These are phyloP conservation scores for Montipora foliosa DNA, from an alignment of 64 coral and sea anemone species.

Conservation along the genomic window DNA sequence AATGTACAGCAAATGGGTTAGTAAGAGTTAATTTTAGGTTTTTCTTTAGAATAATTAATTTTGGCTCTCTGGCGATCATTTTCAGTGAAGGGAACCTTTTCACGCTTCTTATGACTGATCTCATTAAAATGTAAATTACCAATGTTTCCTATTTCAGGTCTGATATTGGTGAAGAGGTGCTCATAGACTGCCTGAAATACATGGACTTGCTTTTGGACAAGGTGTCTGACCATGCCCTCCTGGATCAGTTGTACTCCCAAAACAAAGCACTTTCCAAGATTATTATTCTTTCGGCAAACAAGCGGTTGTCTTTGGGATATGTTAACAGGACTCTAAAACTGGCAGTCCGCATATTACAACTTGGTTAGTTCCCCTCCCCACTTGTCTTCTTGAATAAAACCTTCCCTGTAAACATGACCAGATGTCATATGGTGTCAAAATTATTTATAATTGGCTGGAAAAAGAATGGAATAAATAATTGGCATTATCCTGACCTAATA, in stretches of 20 bases:
- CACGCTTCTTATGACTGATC: too few species aligned
- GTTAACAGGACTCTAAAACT: conserved; percentile 96
- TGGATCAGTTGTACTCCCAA: conserved; percentile 83
- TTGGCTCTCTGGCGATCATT: too few species aligned
- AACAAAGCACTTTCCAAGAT: conserved; percentile 80
- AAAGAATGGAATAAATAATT: too few species aligned
- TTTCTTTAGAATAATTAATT: too few species aligned
- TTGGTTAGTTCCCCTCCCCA: conserved; percentile 52
- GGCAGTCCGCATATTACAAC: conserved; percentile 78
- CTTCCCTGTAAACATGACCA: too few species aligned
- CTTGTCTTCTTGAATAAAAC: neutral
- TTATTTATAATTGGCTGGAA: too few species aligned
- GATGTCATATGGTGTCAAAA: too few species aligned
- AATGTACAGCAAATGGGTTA: conserved; percentile 73
- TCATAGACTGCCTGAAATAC: conserved; percentile 94
- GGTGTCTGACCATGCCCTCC: conserved; percentile 70
- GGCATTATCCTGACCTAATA: too few species aligned
- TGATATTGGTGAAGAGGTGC: conserved; percentile 85
- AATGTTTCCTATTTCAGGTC: conserved; percentile 52
- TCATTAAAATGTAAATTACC: too few species aligned
- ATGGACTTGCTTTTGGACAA: conserved; percentile 91
- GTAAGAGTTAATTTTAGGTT: neutral
- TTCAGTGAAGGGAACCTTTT: too few species aligned
- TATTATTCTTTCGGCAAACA: conserved; percentile 86
- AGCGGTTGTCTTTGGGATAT: conserved; percentile 86